These are phyloP conservation scores for Rhopalosiphum maidis DNA, from an alignment of 1,140 invertebrate species.

Conservation along the genomic window DNA sequence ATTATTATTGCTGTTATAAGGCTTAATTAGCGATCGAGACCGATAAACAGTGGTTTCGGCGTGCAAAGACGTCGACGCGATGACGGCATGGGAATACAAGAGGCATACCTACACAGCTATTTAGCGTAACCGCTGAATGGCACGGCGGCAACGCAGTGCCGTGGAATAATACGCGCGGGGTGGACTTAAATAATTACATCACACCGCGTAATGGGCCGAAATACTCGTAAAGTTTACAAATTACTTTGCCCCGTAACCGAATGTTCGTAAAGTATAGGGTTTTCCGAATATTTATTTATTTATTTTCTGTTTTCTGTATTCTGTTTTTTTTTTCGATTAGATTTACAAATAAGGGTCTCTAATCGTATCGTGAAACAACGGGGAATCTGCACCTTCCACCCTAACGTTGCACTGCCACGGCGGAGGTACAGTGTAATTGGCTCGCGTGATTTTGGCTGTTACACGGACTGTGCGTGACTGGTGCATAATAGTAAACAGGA, in stretches of 20 bases:
- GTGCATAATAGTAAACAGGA: constrained; percentile 43
- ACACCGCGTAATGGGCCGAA: constrained; percentile 17
- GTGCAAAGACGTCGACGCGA: constrained; percentile 28
- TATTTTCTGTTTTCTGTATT: constrained; percentile 41
- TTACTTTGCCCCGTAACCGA: constrained; percentile 34
- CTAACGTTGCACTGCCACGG: neutral
- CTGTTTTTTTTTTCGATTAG: constrained; percentile 56
- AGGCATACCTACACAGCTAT: neutral
- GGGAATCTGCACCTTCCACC: constrained; percentile 49
- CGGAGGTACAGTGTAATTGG: constrained; percentile 47
- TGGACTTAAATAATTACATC: constrained; percentile 30
- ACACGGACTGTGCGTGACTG: constrained; percentile 48
- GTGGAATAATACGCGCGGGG: neutral
- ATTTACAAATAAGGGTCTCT: constrained; percentile 57
- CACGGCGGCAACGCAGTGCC: neutral
- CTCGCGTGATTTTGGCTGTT: constrained; percentile 56
- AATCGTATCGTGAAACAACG: constrained; percentile 28
- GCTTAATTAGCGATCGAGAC: constrained; percentile 7
- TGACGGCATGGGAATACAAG: neutral
- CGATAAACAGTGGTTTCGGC: constrained; percentile 21
- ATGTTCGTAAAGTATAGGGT: constrained; percentile 53
- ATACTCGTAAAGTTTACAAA: constrained; percentile 47
- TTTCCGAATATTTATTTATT: constrained; percentile 38
- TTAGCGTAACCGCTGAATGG: constrained; percentile 7
- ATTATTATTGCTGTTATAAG: constrained; percentile 9